phyloP scores from a whole-genome alignment of 2,888 invertebrate species.

The Conus canariensis region DNA sequence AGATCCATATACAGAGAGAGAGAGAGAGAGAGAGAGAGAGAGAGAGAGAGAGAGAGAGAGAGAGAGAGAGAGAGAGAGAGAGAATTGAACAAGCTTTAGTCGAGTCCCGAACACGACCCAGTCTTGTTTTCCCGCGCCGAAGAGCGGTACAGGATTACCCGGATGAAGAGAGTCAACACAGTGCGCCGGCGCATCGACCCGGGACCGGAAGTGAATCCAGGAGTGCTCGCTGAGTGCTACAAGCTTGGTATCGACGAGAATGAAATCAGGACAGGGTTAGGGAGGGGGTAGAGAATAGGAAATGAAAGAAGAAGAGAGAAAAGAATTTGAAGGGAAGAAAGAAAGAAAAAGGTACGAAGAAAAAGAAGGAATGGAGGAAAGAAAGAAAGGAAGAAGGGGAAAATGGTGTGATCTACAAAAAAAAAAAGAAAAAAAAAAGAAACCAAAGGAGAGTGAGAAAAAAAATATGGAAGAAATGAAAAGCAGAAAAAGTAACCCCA shows the following conservation, averaged over 20 bases:
- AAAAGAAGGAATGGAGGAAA: neutral
- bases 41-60: no score
- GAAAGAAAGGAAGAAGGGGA: neutral
- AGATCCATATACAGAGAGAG: no score
- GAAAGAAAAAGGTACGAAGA: neutral
- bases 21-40: no score
- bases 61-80: no score
- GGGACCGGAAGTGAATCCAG: conserved; percentile 33
- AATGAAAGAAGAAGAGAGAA: neutral
- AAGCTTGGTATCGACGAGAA: neutral
- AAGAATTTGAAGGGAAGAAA: no score
- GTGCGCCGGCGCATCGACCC: conserved; percentile 30
- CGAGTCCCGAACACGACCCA: conserved; percentile 18
- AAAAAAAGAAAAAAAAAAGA: no score
- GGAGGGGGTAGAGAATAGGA: neutral
- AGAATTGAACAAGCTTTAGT: no score
- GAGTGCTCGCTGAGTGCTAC: conserved; percentile 34
- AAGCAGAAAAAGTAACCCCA: neutral
- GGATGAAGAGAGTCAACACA: conserved; percentile 38
- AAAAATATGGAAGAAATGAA: neutral
- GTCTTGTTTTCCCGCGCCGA: conserved; percentile 29
- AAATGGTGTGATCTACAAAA: neutral
- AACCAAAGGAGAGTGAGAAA: no score
- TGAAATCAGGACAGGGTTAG: neutral
- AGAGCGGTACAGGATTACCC: conserved; percentile 35